Conservation (phyloP, 2,113 vertebrate species). For the Nestor notabilis region DNA sequence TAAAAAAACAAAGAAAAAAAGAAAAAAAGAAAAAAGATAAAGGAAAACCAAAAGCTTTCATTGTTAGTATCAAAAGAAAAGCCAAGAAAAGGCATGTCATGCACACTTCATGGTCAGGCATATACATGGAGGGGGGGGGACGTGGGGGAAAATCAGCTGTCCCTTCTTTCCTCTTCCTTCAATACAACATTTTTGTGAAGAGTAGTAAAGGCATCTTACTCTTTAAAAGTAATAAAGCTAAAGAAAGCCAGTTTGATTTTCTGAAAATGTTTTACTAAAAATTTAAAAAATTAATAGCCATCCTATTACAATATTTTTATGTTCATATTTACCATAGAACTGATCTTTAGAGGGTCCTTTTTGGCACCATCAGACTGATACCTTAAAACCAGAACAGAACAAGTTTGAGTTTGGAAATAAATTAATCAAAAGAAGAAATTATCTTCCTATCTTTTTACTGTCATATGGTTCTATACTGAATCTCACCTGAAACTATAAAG, state of each 20-base stretch:
- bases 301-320: neutral
- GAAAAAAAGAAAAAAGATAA: too few species aligned
- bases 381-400: constrained; percentile 73
- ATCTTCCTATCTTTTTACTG: neutral
- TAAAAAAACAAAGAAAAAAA: neutral
- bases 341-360: constrained; percentile 95
- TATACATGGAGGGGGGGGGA: neutral
- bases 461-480: neutral
- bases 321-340: constrained; percentile 88
- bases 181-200: neutral
- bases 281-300: neutral
- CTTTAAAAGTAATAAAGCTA: neutral
- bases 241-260: neutral
- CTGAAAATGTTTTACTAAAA: neutral
- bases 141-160: neutral
- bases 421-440: neutral
- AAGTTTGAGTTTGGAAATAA: neutral
- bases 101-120: neutral
- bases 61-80: neutral
- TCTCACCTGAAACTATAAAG: neutral
- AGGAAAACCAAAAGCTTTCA: accelerated
- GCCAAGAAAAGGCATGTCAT: neutral
- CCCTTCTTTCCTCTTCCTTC: neutral
- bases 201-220: neutral
- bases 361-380: constrained; percentile 94